Percentiles rank a stretch among this genome's conserved stretches.
Evolutionary conservation across 2,888 invertebrate species (phyloP).

Genomic region (Ischnus inquisitorius): DNA sequence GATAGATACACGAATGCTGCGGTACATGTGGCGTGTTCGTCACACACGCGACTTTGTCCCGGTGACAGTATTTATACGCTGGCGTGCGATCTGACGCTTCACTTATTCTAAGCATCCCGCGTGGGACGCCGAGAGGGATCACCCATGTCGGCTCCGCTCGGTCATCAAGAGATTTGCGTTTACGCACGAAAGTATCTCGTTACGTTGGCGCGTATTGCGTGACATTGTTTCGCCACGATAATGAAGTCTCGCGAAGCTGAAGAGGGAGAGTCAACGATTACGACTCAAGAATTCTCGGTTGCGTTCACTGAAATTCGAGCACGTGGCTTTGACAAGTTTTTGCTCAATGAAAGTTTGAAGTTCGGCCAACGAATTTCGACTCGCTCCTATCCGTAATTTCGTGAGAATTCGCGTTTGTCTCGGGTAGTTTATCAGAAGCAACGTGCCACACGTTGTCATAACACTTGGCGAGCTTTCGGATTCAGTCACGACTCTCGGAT

Average conservation of each 20-base stretch:
- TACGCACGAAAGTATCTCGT: too few relatives aligned
- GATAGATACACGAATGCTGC: constrained; percentile 2
- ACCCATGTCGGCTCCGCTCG: constrained; percentile 3
- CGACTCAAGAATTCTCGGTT: not conserved
- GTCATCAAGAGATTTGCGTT: not conserved
- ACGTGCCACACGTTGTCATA: too few relatives aligned
- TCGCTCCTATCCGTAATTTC: too few relatives aligned
- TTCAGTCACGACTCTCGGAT: too few relatives aligned
- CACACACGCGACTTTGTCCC: not conserved
- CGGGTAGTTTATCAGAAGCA: too few relatives aligned
- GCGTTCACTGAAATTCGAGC: too few relatives aligned
- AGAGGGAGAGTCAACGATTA: constrained; percentile 15
- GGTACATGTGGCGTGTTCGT: constrained; percentile 5
- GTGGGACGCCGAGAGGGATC: constrained; percentile 43
- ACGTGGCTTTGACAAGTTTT: too few relatives aligned
- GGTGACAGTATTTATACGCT: not conserved
- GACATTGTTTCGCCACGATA: constrained; percentile 35
- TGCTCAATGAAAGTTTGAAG: too few relatives aligned
- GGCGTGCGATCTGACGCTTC: constrained; percentile 33
- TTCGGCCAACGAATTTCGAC: too few relatives aligned
- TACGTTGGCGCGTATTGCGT: constrained; percentile 20
- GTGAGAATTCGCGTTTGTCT: too few relatives aligned
- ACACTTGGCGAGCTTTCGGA: too few relatives aligned
- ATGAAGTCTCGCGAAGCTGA: not conserved
- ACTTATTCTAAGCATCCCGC: constrained; percentile 51